A percentile compares a stretch with the other conserved stretches of the same genome.
phyloP scores from a whole-genome alignment of 2,113 vertebrate species.

The Chauna torquata region DNA sequence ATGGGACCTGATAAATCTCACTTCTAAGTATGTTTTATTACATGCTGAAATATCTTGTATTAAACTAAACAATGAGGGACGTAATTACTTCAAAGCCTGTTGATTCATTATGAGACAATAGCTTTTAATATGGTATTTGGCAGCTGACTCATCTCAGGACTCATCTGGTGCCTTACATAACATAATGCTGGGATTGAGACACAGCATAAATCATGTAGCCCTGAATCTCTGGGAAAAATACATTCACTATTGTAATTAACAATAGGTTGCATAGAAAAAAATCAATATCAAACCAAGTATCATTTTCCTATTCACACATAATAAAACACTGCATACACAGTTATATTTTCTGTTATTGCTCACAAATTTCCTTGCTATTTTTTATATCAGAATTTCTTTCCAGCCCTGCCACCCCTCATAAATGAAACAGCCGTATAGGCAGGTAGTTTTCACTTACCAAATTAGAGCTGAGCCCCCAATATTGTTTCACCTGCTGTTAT shows the following conservation, averaged over 20 bases:
- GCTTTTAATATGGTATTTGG: slow-evolving; percentile 23
- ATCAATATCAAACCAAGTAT: slow-evolving; percentile 1
- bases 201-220: not conserved
- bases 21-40: slow-evolving; percentile 31
- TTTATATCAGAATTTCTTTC: not conserved
- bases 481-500: slow-evolving; percentile 35
- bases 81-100: slow-evolving; percentile 59
- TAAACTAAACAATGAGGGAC: slow-evolving; percentile 46
- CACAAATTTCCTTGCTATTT: not conserved
- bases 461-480: slow-evolving; percentile 6
- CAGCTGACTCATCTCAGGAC: slow-evolving; percentile 33
- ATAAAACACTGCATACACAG: not conserved
- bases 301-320: slow-evolving; percentile 11
- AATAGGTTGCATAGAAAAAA: not conserved
- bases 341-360: not conserved
- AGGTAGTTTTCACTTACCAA: slow-evolving; percentile 20
- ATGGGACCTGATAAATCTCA: not conserved
- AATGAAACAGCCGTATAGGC: slow-evolving; percentile 12
- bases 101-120: slow-evolving; percentile 57
- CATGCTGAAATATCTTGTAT: slow-evolving; percentile 36
- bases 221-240: not conserved
- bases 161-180: slow-evolving; percentile 30
- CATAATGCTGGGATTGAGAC: not conserved
- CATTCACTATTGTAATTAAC: slow-evolving; percentile 10
- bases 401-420: not conserved